These are phyloP conservation scores for Zosterops borbonicus DNA, from an alignment of 2,113 vertebrate genomes.

Conservation along the genomic window DNA sequence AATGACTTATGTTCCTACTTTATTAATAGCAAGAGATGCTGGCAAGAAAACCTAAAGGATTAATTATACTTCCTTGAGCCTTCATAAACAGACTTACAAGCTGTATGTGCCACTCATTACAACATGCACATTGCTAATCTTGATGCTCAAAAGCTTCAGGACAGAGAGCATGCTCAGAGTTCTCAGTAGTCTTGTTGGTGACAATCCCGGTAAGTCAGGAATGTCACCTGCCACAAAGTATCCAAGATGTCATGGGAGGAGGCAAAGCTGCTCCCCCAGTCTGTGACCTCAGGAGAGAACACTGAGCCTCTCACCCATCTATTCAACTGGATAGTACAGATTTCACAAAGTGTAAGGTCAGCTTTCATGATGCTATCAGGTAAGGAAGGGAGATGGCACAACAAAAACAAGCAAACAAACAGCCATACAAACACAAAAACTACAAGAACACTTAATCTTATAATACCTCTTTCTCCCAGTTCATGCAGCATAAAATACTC, in stretches of 20 bases:
- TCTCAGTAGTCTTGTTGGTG: background rate
- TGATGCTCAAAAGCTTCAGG: background rate
- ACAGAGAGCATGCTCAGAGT: background rate
- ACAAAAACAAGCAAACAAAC: background rate
- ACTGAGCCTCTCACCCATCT: background rate
- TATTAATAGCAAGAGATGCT: background rate
- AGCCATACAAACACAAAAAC: background rate
- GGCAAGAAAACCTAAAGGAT: background rate
- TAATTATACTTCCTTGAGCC: background rate
- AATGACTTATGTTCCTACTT: background rate
- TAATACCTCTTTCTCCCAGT: background rate
- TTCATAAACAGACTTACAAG: background rate
- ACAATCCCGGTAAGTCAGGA: background rate
- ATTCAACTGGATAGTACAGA: background rate
- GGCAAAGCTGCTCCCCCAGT: background rate
- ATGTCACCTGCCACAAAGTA: background rate
- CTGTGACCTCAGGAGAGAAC: background rate
- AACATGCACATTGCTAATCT: background rate
- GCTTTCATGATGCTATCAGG: background rate
- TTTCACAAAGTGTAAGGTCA: background rate
- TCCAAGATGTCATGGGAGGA: fast-evolving
- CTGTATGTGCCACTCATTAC: background rate
- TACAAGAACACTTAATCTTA: background rate
- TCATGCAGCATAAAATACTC: background rate
- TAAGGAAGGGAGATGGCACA: background rate